Conservation (phyloP, 1,140 invertebrate genomes). For the Drosophila pandora region DNA sequence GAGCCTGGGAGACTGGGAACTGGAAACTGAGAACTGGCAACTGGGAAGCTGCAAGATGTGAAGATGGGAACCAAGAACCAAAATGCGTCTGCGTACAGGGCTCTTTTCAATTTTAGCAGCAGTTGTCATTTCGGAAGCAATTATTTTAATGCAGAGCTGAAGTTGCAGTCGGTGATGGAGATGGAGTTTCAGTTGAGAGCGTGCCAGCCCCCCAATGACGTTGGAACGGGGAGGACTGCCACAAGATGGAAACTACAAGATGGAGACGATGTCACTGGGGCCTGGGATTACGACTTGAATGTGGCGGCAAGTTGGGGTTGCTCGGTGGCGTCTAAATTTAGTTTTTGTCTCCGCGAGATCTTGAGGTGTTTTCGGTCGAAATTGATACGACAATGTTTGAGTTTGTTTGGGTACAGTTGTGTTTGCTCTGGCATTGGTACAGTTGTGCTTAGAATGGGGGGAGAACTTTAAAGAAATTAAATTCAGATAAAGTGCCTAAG, state of each 20-base stretch:
- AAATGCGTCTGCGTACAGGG: conserved; percentile 42
- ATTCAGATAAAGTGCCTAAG: background rate
- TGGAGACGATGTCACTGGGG: conserved; percentile 47
- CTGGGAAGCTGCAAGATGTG: conserved; percentile 6
- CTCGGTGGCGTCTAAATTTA: conserved; percentile 44
- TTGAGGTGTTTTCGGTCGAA: conserved; percentile 49
- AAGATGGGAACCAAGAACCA: conserved; percentile 12
- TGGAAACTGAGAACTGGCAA: background rate
- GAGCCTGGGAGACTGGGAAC: background rate
- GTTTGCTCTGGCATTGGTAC: conserved; percentile 12
- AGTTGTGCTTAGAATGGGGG: conserved; percentile 19
- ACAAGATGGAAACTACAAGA: conserved; percentile 17
- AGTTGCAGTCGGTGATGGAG: conserved; percentile 20
- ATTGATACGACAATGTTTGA: conserved; percentile 38
- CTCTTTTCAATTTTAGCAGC: conserved; percentile 64
- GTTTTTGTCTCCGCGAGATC: conserved; percentile 19
- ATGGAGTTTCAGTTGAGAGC: conserved; percentile 32
- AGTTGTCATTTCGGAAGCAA: conserved; percentile 83
- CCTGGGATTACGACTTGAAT: conserved; percentile 42
- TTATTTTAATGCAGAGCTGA: conserved; percentile 77
- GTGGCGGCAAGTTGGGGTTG: conserved; percentile 33
- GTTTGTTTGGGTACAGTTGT: conserved; percentile 23
- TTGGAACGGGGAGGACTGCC: conserved; percentile 14
- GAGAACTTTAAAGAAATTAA: background rate
- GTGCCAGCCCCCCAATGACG: conserved; percentile 49